phyloP scores from a whole-genome alignment of 2,797 vertebrate genomes.

The Sorex maritimensis region DNA sequence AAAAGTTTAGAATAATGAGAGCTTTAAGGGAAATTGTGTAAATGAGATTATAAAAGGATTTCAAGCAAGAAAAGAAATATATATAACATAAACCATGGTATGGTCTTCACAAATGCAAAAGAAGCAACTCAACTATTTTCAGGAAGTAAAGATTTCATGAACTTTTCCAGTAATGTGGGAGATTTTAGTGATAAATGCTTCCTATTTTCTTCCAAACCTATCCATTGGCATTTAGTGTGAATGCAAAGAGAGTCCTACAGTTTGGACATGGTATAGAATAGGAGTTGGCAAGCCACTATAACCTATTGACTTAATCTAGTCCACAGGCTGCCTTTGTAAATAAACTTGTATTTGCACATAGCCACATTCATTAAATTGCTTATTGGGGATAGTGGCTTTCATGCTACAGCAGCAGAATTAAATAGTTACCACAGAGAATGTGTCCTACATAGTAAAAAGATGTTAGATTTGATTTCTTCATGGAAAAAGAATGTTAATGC shows the following conservation, averaged over 20 bases:
- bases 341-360: slow-evolving; percentile 42
- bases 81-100: slow-evolving; percentile 37
- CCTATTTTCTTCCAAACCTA: not conserved
- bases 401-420: not conserved
- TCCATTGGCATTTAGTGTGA: not conserved
- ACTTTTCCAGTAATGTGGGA: slow-evolving; percentile 28
- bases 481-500: not conserved
- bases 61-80: slow-evolving; percentile 53
- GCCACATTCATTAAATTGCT: not conserved
- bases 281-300: not conserved
- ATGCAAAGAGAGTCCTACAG: not conserved
- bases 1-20: slow-evolving; percentile 64
- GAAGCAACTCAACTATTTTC: slow-evolving; percentile 37
- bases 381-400: not conserved
- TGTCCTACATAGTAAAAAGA: not conserved
- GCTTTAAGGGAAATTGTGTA: slow-evolving; percentile 68
- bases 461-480: not conserved
- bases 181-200: not conserved
- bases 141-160: not conserved
- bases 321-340: not conserved
- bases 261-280: not conserved
- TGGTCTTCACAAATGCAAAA: slow-evolving; percentile 65
- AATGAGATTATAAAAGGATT: slow-evolving; percentile 55
- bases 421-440: not conserved
- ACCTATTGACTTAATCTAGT: not conserved